Base-by-base conservation (phyloP, 2,113 vertebrate genomes). In the Apeltes quadracus region DNA sequence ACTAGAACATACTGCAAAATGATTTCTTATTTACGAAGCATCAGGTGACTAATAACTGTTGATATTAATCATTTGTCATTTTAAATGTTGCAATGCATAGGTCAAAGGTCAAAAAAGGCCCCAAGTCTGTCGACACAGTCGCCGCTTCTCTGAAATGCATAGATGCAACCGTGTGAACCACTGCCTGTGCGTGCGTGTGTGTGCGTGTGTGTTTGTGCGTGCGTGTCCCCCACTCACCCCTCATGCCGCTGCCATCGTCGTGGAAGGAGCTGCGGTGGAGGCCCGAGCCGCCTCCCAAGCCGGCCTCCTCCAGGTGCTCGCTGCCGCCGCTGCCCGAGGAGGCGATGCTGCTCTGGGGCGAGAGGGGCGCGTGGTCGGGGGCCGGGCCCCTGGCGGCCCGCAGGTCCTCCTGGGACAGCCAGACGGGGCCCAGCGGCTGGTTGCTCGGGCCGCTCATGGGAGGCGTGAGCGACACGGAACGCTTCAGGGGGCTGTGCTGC, bases 391-490 rank as follows among this genome's bases (percentile, higher is more conserved):
- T 94, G 77, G 86, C 32, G 38, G 93, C 95, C 84, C 96, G 94
- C 82, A 99, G 95, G 90, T 99, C 98, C 94, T 99, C 98, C 93
- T 99, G 98, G 89, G 98, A 99, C 93, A 99, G 95, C 98, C 98
- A 99, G 91, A 96, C 96, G 84, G 97, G 97, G 92, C 97, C 97
- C 91, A 99, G 92, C 78, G 96, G 94, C 85, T 97, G 96, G 93
- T 78, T 89, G 72, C 94, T 95, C 91, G 96, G 95, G 90, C 96
- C 97, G 83, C 95, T 97, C 94, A 98, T 98, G 90, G 98, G 97
- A 87, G 98, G 98, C 68, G 98, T 99, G 87, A 99, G 96, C 93
- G 98, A 99, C 87, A 98, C 96, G 54, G 98, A 99, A 90, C 98
- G 96, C 95, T 99, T 98, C 94, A 99, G 94, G 89, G 97, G 96